Percentiles rank a stretch among this genome's conserved stretches.
Evolutionary conservation across 2,797 vertebrate genomes (phyloP).

Genomic region (Bradypodion ventrale): DNA sequence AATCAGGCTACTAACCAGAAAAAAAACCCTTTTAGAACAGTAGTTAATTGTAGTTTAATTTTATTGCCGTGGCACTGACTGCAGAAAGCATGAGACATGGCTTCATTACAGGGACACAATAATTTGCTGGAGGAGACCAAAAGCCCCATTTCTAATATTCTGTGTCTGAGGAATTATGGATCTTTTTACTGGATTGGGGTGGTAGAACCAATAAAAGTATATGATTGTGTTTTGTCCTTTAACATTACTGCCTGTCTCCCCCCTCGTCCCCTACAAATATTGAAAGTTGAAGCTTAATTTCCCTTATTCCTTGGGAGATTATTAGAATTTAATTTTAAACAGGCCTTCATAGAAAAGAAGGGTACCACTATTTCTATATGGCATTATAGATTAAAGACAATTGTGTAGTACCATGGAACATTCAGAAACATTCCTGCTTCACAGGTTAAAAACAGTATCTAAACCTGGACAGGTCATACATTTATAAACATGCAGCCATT

Average conservation of each 20-base stretch:
- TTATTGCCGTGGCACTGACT: neutral
- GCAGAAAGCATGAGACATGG: neutral
- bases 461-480: neutral
- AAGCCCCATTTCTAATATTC: neutral
- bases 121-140: neutral
- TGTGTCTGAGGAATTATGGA: neutral
- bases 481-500: neutral
- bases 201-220: neutral
- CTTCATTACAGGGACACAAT: no score
- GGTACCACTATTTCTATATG: neutral
- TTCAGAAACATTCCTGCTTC: neutral
- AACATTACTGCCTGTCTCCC: no score
- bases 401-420: neutral
- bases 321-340: neutral
- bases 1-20: neutral
- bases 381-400: neutral
- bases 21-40: neutral
- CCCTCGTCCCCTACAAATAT: neutral
- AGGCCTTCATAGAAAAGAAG: neutral
- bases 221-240: neutral
- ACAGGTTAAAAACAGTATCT: neutral
- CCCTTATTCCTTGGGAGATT: neutral
- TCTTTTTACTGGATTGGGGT: neutral
- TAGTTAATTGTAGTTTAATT: conserved; percentile 1
- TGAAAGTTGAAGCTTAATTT: neutral